These are phyloP conservation scores for Hemiscyllium ocellatum DNA, from an alignment of 2,113 vertebrate species.

Conservation along the genomic window DNA sequence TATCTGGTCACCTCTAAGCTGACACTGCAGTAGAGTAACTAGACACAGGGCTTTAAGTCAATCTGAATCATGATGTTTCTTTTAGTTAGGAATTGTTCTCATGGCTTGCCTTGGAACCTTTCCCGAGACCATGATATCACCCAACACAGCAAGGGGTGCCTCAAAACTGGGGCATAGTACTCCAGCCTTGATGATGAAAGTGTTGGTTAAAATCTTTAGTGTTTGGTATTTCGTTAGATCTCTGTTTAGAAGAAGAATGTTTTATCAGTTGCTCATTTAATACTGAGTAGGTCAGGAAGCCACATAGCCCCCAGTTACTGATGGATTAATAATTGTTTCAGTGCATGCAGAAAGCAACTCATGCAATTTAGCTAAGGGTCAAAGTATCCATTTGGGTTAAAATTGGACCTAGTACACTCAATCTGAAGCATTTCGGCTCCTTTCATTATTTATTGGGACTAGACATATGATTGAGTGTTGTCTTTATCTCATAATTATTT, in stretches of 20 bases:
- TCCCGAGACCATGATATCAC: no score
- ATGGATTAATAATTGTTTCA: constrained; percentile 27
- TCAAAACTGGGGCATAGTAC: background rate
- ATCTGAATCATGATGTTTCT: background rate
- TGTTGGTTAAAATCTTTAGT: background rate
- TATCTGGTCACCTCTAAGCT: background rate
- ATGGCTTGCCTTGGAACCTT: background rate
- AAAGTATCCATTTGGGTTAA: background rate
- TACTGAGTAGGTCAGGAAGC: background rate
- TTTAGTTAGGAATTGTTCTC: background rate
- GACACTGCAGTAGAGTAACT: background rate
- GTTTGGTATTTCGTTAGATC: no score
- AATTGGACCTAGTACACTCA: background rate
- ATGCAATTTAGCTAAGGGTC: background rate
- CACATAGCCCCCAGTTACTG: background rate
- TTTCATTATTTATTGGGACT: background rate
- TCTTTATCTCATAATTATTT: background rate
- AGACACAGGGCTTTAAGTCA: background rate
- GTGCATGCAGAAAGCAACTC: background rate
- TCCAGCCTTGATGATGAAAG: background rate
- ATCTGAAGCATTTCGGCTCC: background rate
- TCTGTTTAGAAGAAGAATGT: background rate
- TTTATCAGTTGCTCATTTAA: background rate
- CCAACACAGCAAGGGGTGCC: no score
- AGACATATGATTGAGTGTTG: background rate